Percentiles rank a stretch among this genome's conserved stretches.
phyloP scores from a whole-genome alignment of 2,888 invertebrate genomes.

The Leptinotarsa juncta region DNA sequence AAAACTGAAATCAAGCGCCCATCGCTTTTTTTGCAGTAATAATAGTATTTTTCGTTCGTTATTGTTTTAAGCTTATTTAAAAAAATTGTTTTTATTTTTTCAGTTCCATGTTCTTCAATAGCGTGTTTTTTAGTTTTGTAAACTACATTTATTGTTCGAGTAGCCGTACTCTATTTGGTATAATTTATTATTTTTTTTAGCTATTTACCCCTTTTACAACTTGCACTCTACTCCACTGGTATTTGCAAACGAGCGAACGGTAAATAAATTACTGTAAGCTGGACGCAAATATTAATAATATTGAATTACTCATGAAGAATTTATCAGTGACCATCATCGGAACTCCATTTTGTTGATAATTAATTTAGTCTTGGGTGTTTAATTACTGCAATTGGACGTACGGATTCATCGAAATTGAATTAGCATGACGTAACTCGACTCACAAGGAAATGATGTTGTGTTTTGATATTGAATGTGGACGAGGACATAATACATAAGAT shows the following conservation, averaged over 20 bases:
- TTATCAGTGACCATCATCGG: slow-evolving; percentile 8
- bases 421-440: neutral
- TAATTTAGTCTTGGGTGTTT: slow-evolving; percentile 7
- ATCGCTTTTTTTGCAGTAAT: no score
- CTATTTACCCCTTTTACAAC: neutral
- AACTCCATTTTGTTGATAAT: slow-evolving; percentile 14
- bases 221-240: neutral
- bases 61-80: no score
- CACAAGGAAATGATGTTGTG: neutral
- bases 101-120: no score
- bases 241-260: neutral
- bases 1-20: no score
- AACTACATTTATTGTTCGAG: no score
- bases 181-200: no score
- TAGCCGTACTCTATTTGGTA: no score
- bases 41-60: no score
- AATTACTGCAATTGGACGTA: slow-evolving; percentile 6
- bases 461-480: neutral
- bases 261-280: neutral
- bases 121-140: no score
- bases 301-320: neutral
- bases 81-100: no score
- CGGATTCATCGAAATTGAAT: slow-evolving; percentile 6
- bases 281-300: neutral
- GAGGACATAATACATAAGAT: neutral